Evolutionary conservation across 1,140 invertebrate species (phyloP).

Genomic region (Sesamia nonagrioides): DNA sequence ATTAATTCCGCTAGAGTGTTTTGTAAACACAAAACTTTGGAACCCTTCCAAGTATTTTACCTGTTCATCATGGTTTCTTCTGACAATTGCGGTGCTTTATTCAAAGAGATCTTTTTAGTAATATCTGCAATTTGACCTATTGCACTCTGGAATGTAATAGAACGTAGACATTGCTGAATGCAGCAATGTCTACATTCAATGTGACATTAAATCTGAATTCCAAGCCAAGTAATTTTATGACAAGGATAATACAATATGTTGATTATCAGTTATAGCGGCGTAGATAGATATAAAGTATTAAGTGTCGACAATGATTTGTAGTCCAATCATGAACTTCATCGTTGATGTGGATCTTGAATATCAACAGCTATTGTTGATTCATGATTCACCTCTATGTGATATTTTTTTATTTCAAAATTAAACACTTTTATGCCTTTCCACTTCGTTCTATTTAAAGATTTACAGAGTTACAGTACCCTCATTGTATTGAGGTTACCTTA

Average conservation of each 20-base stretch:
- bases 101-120: conserved; percentile 36
- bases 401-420: not conserved
- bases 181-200: conserved; percentile 29
- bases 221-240: conserved; percentile 21
- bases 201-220: conserved; percentile 12
- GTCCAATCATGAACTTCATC: conserved; percentile 15
- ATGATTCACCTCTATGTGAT: conserved; percentile 20
- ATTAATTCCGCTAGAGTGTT: conserved; percentile 20
- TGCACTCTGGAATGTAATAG: conserved; percentile 31
- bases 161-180: conserved; percentile 18
- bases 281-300: not conserved
- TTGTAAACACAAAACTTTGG: conserved; percentile 44
- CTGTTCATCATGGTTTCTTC: conserved; percentile 10
- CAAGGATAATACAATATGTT: not conserved
- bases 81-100: conserved; percentile 19
- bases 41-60: conserved; percentile 38
- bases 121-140: conserved; percentile 44
- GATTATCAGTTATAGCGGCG: not conserved
- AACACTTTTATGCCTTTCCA: not conserved
- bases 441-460: not conserved
- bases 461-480: not conserved
- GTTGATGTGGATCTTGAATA: conserved; percentile 28
- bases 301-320: conserved; percentile 10
- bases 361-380: conserved; percentile 25
- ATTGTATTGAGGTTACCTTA: not conserved